Evolutionary conservation across 2,888 invertebrate species (phyloP), one percentile per base, ranked within the genome.

Genomic region (Idaea straminata): DNA sequence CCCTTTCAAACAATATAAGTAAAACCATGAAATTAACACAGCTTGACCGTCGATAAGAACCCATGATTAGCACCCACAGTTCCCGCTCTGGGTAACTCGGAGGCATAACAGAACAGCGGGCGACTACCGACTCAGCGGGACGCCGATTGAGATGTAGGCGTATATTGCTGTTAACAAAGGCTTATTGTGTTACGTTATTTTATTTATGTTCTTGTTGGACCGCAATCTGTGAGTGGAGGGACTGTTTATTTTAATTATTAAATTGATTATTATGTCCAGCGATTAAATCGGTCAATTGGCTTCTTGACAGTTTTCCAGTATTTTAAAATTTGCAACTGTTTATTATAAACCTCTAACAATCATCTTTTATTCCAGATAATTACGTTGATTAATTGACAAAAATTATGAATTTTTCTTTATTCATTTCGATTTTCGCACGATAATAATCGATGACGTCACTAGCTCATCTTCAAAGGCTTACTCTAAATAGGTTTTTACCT

Each of bases 21-120:
- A 59, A 16, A 16, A 15, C 58, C 58, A 16, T 59, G 15, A 47
- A 59, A 59, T 59, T 59, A 59, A 15, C 58, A 15, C 58, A 59
- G 58, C 15, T 59, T 59, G 58, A 59, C 61, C 35, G 15, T n/a
- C 5, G 35, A 35, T 61, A 15, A 13, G 61, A 58, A 59, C 61
- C 35, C 35, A 61, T 15, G 35, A 35, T 61, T 35, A 13, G 61
- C 61, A 57, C 66, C 61, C 60, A 63, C 62, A 62, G 25, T 35
- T 7, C 10, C 58, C 58, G n/a, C 58, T 15, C 58, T 13, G 60
- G 59, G 67, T 65, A 59, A 62, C 61, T 64, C 68, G 62, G 65
- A 61, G 74, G 74, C 73, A 82, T 80, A 82, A 79, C 80, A 77
- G 74, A 74, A 15, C 83, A 75, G 77, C 83, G 69, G 79, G 83